Evolutionary conservation across 2,113 vertebrate genomes (phyloP).

Genomic region (Rousettus leschenaultii): DNA sequence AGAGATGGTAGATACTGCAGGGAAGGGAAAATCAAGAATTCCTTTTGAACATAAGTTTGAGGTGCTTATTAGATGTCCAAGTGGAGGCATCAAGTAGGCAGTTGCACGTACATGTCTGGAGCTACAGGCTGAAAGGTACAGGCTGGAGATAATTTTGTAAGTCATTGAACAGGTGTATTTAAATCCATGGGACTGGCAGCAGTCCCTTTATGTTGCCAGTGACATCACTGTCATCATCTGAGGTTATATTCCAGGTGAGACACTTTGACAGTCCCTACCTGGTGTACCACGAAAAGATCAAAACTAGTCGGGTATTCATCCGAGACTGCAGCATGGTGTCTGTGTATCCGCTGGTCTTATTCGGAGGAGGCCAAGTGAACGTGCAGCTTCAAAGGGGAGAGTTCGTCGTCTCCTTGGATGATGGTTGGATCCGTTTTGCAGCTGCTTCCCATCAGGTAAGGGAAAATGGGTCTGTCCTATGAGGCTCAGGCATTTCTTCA

Average conservation of each 20-base stretch:
- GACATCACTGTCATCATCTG: background rate
- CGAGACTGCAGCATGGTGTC: conserved; percentile 98
- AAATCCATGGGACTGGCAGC: background rate
- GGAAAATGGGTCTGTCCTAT: fast-evolving
- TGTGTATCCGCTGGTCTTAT: conserved; percentile 93
- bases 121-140: background rate
- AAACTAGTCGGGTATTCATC: conserved; percentile 95
- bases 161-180: background rate
- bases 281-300: conserved; percentile 98
- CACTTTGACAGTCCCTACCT: conserved; percentile 95
- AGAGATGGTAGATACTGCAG: background rate
- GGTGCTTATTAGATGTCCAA: background rate
- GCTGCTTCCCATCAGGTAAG: conserved; percentile 94
- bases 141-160: background rate
- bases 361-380: conserved; percentile 93
- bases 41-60: background rate
- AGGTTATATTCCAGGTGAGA: conserved; percentile 83
- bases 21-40: background rate
- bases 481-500: background rate
- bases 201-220: background rate
- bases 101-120: background rate
- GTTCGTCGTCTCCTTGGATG: conserved; percentile 93
- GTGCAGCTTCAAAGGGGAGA: conserved; percentile 89
- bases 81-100: background rate
- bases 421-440: conserved; percentile 95